Base-by-base conservation (phyloP, 1,140 invertebrate genomes). In the Zaprionus kolodkinae region DNA sequence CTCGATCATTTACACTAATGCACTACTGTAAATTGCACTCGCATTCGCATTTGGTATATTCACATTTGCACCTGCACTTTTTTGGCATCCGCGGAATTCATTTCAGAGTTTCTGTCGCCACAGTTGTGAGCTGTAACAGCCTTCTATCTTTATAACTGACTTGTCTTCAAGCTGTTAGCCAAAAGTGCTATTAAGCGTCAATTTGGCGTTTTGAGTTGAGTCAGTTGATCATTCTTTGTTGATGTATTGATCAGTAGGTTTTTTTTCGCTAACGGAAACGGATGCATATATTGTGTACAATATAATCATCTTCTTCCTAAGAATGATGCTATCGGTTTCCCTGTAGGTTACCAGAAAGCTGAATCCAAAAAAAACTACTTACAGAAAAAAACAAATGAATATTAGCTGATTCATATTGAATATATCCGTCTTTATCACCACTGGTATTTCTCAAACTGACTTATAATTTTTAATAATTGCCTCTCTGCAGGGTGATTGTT, bases 41-140 rank as follows among this genome's bases (percentile, higher is more conserved):
- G 72, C 67, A 75, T 64, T 71, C 52, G 71, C 64, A 68, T 71
- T 71, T 38, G 60, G 57, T 48, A 40, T 54, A 72, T 65, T 72
- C 40, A 59, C 45, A 71, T 38, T 61, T 59, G 62, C 69, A 76
- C 57, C 50, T 67, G 74, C 70, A 76, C 70, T 63, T 65, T 72
- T 68, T 76, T 73, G 75, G 63, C 71, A 77, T 67, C 63, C 67
- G 75, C 75, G 70, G 71, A 54, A 77, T 77, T 73, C 25, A 50
- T 56, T 59, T 25, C 55, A 70, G 59, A 52, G 64, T 56, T 73
- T 63, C 36, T 11, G 40, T 77, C 76, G 76, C 71, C 76, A 74
- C 76, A 78, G 61, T 78, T 78, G 76, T 75, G 72, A 69, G 76
- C 70, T 78, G 72, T 55, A 48, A 62, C 12, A 52, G 72, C 67